A percentile compares a stretch with the other conserved stretches of the same genome.
Conservation (phyloP, 2,113 vertebrate genomes). For the Psophia crepitans region DNA sequence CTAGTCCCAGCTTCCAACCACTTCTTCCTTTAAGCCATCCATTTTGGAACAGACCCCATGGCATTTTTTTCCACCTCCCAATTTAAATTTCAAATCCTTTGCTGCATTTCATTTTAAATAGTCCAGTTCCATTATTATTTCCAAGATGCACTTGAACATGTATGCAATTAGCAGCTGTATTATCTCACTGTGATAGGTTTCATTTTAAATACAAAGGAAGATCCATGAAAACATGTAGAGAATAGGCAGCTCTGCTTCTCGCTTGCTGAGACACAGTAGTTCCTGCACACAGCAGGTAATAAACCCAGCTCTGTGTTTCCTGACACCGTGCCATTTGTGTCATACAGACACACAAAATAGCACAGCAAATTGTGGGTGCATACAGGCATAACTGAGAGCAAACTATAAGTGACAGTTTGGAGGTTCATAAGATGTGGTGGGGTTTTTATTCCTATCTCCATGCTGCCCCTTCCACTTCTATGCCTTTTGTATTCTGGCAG, state of each 20-base stretch:
- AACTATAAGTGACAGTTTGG: background rate
- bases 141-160: background rate
- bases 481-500: background rate
- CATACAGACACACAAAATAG: background rate
- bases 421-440: background rate
- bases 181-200: background rate
- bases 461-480: background rate
- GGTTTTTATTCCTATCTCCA: background rate
- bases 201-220: background rate
- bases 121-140: background rate
- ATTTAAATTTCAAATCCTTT: background rate
- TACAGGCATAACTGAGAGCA: background rate
- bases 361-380: background rate
- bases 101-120: background rate
- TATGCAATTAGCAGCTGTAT: background rate
- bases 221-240: background rate
- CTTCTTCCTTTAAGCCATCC: background rate
- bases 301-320: background rate
- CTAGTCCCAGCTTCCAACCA: background rate
- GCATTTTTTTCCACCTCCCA: background rate
- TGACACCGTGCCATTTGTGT: background rate
- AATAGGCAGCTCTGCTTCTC: background rate
- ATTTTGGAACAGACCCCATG: background rate
- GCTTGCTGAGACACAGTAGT: background rate
- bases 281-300: background rate